Percentiles rank a stretch among this genome's conserved stretches.
phyloP scores from a whole-genome alignment of 30 jellyfish, hydroid and myxozoan species.

The Hydractinia echinata region DNA sequence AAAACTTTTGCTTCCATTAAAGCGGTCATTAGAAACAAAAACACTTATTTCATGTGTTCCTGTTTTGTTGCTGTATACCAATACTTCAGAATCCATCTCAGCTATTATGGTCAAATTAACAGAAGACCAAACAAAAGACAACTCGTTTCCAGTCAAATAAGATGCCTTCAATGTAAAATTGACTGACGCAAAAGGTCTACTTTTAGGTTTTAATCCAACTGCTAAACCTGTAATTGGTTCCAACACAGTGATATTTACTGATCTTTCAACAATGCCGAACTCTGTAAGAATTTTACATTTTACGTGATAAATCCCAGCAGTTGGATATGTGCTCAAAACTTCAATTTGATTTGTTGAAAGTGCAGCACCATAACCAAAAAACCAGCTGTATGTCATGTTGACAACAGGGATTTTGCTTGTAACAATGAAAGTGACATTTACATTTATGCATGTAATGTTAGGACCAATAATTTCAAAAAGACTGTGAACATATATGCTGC shows the following conservation, averaged over 20 bases:
- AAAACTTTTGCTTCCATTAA: background rate
- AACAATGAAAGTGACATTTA: background rate
- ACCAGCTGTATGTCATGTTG: background rate
- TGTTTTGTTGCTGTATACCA: background rate
- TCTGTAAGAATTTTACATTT: background rate
- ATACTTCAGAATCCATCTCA: constrained; percentile 1
- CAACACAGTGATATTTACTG: background rate
- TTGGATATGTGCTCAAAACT: background rate
- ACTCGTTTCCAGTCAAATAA: background rate
- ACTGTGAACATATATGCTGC: background rate
- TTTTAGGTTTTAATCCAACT: background rate
- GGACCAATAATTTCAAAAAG: background rate
- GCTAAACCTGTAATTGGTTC: background rate
- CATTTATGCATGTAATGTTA: background rate
- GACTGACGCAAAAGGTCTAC: constrained; percentile 9
- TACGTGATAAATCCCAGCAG: background rate
- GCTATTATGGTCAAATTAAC: background rate
- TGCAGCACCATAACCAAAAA: background rate
- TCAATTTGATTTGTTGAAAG: background rate
- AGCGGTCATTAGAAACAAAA: background rate
- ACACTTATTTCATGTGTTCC: background rate
- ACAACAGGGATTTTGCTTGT: constrained; percentile 2
- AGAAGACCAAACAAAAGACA: background rate
- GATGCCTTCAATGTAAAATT: background rate
- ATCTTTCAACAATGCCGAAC: background rate